These are phyloP conservation scores for Progne subis DNA, from an alignment of 2,113 vertebrate species.

Conservation along the genomic window DNA sequence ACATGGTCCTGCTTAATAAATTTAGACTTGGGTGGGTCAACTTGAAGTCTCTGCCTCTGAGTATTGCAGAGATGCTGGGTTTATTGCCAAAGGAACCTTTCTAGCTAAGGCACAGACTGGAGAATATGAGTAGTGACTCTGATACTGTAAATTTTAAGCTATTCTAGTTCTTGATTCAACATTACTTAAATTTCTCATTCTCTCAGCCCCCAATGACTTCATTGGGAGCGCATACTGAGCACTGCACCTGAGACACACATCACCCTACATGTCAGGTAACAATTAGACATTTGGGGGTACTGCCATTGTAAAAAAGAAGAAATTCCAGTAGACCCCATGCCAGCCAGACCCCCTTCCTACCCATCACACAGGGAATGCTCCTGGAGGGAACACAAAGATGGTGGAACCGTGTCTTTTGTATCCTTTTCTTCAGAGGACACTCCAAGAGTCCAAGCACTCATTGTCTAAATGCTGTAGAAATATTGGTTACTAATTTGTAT, in stretches of 20 bases:
- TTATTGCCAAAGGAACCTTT: not conserved
- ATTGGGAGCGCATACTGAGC: not conserved
- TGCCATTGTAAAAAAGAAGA: not conserved
- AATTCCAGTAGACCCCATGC: not conserved
- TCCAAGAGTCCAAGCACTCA: not conserved
- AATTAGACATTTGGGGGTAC: not conserved
- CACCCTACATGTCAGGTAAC: not conserved
- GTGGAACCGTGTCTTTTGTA: not conserved
- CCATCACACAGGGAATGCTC: not conserved
- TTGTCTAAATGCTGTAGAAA: not conserved
- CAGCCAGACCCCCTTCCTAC: not conserved
- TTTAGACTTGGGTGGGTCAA: not conserved
- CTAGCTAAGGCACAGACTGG: not conserved
- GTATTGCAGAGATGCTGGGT: not conserved
- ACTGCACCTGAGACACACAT: not conserved
- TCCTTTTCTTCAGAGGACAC: not conserved
- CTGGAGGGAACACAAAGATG: not conserved
- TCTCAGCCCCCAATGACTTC: not conserved
- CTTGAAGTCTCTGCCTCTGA: not conserved
- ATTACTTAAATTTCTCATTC: not conserved
- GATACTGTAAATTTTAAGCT: not conserved
- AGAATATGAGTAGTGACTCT: not conserved
- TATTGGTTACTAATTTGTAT: constrained; percentile 4
- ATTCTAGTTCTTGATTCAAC: not conserved
- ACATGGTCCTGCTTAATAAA: not conserved